Base-by-base conservation (phyloP, 1,140 invertebrate species). In the Ruditapes philippinarum region DNA sequence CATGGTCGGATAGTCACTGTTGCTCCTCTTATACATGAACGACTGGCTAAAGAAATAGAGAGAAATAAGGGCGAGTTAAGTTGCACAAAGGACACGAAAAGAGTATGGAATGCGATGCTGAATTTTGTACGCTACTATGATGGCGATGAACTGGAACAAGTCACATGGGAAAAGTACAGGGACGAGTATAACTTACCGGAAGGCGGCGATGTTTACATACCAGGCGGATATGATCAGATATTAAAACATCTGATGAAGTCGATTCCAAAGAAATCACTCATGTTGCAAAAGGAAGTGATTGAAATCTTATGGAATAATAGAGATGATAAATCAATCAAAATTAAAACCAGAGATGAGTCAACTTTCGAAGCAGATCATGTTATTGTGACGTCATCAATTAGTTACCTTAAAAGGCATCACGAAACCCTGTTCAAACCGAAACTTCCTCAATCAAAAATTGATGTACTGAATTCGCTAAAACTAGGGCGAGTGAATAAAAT, bases 401-500 rank as follows among this genome's bases (percentile, higher is more conserved):
- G 82, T 28, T 84, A 84, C 38, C 28, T 84, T 22, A 84, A 84
- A 33, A 84, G 73, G 65, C 82, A 84, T 54, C 28, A 51, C 33
- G 62, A n/a, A 38, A 36, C 19, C 7, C 40, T 84, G 12, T 84
- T 84, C 42, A 49, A 70, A 11, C 82, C 82, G 1, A 28, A 11
- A 19, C 45, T 84, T n/a, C 82, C 62, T 0, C 17, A 31, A n/a
- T 3, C 9, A 9, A 84, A 84, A n/a, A 51, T 49, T 17, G 28
- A 42, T 17, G 42, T 42, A 17, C 31, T 84, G 7, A n/a, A 84
- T 22, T 51, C 82, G 25, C 25, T 84, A 19, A 40, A 12, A 17
- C 31, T 84, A 19, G 82, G 82, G 31, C 62, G 82, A 49, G 82
- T 84, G n/a, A 54, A 84, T 54, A 84, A 84, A 54, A 84, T 84